Conservation (phyloP, 2,888 invertebrate genomes). For the Calameuta idolon region DNA sequence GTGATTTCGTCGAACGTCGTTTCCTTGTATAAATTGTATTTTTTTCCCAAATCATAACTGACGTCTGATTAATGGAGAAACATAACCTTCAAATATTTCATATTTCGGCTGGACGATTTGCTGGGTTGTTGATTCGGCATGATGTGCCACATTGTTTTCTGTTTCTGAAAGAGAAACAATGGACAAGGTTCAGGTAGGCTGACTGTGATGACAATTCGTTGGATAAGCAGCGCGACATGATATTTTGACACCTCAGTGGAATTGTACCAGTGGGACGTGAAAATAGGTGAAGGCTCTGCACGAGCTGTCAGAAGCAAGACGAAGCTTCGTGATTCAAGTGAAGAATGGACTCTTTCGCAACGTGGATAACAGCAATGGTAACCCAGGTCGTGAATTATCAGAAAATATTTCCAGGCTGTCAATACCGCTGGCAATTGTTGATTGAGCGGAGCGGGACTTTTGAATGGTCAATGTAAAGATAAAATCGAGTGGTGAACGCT, state of each 20-base stretch:
- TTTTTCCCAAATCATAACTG: too few relatives aligned
- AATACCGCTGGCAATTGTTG: neutral
- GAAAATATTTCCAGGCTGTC: neutral
- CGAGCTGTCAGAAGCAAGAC: neutral
- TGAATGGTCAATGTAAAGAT: neutral
- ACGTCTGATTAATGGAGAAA: too few relatives aligned
- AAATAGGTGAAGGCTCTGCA: neutral
- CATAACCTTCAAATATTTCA: too few relatives aligned
- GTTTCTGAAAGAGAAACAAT: neutral
- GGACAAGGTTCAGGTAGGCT: neutral
- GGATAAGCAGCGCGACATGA: neutral
- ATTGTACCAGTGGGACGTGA: neutral
- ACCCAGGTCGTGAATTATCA: neutral
- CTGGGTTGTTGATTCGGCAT: too few relatives aligned
- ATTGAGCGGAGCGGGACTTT: neutral
- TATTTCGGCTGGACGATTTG: too few relatives aligned
- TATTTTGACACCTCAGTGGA: neutral
- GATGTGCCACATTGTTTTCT: neutral
- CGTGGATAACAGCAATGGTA: neutral
- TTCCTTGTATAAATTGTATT: too few relatives aligned
- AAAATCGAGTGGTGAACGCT: neutral
- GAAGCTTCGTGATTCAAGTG: neutral
- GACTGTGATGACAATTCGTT: neutral
- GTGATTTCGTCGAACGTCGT: too few relatives aligned
- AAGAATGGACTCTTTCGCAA: neutral